These are phyloP conservation scores for Julus scanicus DNA, from an alignment of 2,888 invertebrate species.

Conservation along the genomic window DNA sequence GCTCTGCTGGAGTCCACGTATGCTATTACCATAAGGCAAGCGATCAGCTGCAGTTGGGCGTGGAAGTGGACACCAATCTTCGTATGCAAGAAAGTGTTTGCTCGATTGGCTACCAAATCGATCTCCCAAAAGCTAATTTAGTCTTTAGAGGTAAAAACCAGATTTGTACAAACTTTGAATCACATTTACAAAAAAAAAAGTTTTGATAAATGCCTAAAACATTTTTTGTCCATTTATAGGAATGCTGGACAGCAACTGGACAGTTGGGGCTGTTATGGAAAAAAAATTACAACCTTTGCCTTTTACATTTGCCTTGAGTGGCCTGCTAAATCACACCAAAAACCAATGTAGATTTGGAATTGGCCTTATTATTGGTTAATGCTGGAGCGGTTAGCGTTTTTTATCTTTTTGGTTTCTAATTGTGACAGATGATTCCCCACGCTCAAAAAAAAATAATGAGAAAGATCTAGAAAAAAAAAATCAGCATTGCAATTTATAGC, in stretches of 20 bases:
- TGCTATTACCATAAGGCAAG: conserved; percentile 96
- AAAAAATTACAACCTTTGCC: conserved; percentile 93
- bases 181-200: not conserved
- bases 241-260: conserved; percentile 92
- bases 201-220: not conserved
- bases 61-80: conserved; percentile 93
- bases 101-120: conserved; percentile 91
- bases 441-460: not conserved
- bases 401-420: conserved; percentile 42
- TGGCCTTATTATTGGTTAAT: conserved; percentile 89
- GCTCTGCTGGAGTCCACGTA: conserved; percentile 83
- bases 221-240: conserved; percentile 71
- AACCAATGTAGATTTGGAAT: conserved; percentile 93
- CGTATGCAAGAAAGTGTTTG: conserved; percentile 90
- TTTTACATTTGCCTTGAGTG: conserved; percentile 92
- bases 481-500: not conserved
- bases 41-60: conserved; percentile 90
- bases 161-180: not conserved
- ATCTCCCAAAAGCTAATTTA: conserved; percentile 93
- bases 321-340: conserved; percentile 91
- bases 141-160: conserved; percentile 82
- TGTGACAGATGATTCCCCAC: not conserved
- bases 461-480: not conserved
- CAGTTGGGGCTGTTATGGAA: conserved; percentile 91
- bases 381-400: not conserved